These are phyloP conservation scores for Ischnus inquisitorius DNA, from an alignment of 2,888 invertebrate genomes.

Conservation along the genomic window DNA sequence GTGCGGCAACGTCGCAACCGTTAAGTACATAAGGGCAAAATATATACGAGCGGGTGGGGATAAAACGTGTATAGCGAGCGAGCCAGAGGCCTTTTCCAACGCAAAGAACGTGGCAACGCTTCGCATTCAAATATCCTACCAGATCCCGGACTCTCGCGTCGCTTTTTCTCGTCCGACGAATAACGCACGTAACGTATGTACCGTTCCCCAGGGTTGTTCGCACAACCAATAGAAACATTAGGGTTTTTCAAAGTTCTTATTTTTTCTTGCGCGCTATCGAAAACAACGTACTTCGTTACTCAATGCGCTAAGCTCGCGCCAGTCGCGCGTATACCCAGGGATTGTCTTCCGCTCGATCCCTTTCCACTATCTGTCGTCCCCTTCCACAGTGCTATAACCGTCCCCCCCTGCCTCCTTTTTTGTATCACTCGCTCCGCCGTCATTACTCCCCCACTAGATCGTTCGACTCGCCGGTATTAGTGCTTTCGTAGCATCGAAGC, in stretches of 20 bases:
- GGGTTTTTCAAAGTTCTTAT: background rate
- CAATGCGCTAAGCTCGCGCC: slow-evolving; percentile 16
- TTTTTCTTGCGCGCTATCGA: background rate
- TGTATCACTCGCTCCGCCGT: slow-evolving; percentile 3
- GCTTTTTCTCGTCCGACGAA: slow-evolving; percentile 66
- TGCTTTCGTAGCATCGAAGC: slow-evolving; percentile 30
- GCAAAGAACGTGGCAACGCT: slow-evolving; percentile 84
- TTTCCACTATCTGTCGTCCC: slow-evolving; percentile 9
- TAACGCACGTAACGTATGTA: slow-evolving; percentile 8
- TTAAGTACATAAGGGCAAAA: slow-evolving; percentile 80
- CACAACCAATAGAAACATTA: background rate
- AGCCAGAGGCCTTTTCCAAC: slow-evolving; percentile 67
- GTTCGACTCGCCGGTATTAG: slow-evolving; percentile 28
- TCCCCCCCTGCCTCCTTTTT: slow-evolving; percentile 16
- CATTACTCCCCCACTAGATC: background rate
- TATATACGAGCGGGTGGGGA: slow-evolving; percentile 64
- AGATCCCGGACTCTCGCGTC: slow-evolving; percentile 76
- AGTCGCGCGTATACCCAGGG: slow-evolving; percentile 20
- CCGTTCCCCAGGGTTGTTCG: background rate
- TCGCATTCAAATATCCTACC: slow-evolving; percentile 82
- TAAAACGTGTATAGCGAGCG: slow-evolving; percentile 44
- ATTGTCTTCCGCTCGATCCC: slow-evolving; percentile 44
- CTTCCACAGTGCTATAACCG: background rate
- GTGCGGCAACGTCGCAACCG: slow-evolving; percentile 85
- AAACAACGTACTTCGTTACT: slow-evolving; percentile 29